A percentile compares a stretch with the other conserved stretches of the same genome.
Conservation (phyloP, 2,888 invertebrate species). For the Cerceris ruficornis region DNA sequence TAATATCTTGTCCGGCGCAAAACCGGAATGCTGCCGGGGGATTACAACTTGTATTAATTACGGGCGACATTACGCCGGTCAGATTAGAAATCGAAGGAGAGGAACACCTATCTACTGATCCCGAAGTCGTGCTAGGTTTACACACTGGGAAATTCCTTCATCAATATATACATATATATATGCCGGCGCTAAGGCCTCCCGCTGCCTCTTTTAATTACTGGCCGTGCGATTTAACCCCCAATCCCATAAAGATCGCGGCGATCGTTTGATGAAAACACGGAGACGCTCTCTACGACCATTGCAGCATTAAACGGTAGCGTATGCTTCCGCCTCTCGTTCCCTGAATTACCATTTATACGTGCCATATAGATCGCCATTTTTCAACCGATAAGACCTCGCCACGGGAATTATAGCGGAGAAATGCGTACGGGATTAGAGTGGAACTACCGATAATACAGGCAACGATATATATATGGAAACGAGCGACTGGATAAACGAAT, state of each 20-base stretch:
- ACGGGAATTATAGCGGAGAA: constrained; percentile 10
- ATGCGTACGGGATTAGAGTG: neutral
- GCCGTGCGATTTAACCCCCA: constrained; percentile 10
- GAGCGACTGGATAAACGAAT: neutral
- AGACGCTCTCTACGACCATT: constrained; percentile 11
- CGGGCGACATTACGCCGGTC: constrained; percentile 78
- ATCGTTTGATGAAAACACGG: constrained; percentile 45
- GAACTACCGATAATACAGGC: neutral
- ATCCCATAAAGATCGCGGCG: constrained; percentile 27
- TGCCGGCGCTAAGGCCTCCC: constrained; percentile 35
- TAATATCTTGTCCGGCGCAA: constrained; percentile 80
- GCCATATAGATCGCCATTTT: neutral
- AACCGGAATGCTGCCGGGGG: constrained; percentile 79
- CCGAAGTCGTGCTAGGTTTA: constrained; percentile 56
- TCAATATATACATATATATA: constrained; percentile 31
- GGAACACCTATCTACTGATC: constrained; percentile 28
- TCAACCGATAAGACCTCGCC: neutral
- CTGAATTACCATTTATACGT: constrained; percentile 36
- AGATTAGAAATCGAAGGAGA: constrained; percentile 80
- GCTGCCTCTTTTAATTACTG: constrained; percentile 59
- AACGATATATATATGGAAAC: neutral
- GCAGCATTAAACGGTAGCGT: constrained; percentile 40
- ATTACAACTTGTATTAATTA: constrained; percentile 81
- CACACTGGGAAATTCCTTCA: constrained; percentile 57
- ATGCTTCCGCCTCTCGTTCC: constrained; percentile 47